Base-by-base conservation (phyloP, 2,113 vertebrate species). In the Ailuropoda melanoleuca region DNA sequence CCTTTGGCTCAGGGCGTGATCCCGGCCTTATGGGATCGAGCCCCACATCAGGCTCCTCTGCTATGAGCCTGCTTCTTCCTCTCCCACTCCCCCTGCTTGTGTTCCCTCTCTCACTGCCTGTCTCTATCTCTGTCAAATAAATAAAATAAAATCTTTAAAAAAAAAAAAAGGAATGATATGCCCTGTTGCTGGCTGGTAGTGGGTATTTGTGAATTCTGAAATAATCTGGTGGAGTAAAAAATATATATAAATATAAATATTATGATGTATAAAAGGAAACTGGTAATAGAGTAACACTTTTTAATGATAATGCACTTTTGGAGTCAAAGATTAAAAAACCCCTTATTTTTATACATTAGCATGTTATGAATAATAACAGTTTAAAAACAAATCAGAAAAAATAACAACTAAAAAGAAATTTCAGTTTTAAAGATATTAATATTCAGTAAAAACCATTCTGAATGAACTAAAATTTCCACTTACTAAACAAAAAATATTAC, bases 381-480 rank as follows among this genome's bases (percentile, higher is more conserved):
- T 88, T 77, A 60, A 92, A 64, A 90, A 21, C 18, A 93, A 55
- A 92, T 23, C 23, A 93, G 15, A 81, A 93, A 77, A 68, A 80
- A 66, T 31, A 78, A 93, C 23, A 39, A 84, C 55, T 86, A 19
- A 83, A 96, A 93, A 75, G 17, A 90, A 70, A 66, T 13, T 94
- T 70, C n/a, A 17, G 74, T 60, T 93, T 75, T 85, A 91, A 91
- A 84, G 18, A 80, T 81, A 95, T 56, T 77, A 89, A 34, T 48
- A 93, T 84, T 88, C 39, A 68, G 39, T 60, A 93, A 91, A 81
- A 93, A 46, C 50, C 68, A 87, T 19, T 90, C 75, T 39, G 37
- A 93, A 56, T 82, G 70, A 85, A 68, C 43, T 97, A 64, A 96
- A 95, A 82, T 94, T 86, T 92, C 48, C 9, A 37, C 34, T 94